Conservation (phyloP, 2,888 invertebrate genomes). For the Cheilosia vernalis region DNA sequence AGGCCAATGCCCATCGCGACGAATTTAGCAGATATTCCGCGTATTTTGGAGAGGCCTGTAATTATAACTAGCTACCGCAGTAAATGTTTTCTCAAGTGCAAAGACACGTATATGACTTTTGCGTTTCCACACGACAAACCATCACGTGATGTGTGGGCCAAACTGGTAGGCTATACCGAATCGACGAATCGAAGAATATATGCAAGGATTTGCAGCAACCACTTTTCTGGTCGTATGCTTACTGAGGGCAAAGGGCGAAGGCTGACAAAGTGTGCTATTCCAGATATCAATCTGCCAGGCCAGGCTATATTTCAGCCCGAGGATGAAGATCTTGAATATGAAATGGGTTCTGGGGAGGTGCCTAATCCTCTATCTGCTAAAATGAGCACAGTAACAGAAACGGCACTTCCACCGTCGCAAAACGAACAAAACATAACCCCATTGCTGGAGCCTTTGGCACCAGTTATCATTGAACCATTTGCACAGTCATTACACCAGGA, state of each 20-base stretch:
- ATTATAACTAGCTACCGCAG: background rate
- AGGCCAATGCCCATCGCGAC: background rate
- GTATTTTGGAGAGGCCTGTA: background rate
- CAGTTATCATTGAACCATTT: background rate
- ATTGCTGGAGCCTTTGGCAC: background rate
- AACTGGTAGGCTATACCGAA: background rate
- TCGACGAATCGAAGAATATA: background rate
- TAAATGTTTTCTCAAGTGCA: constrained; percentile 6
- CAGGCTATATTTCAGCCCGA: constrained; percentile 11
- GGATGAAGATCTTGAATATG: background rate
- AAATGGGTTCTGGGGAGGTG: background rate
- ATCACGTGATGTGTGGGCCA: background rate
- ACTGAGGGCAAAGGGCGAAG: background rate
- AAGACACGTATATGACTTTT: background rate
- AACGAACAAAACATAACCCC: background rate
- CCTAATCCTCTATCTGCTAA: background rate
- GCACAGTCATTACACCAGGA: background rate
- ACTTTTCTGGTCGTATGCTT: constrained; percentile 9
- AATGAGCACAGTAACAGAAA: background rate
- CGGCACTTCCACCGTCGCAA: background rate
- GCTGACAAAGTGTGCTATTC: constrained; percentile 16
- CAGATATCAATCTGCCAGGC: constrained; percentile 35
- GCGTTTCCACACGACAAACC: background rate
- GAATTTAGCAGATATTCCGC: constrained; percentile 9
- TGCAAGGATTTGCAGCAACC: constrained; percentile 27